phyloP scores from a whole-genome alignment of 2,113 vertebrate species.

The Vombatus ursinus region DNA sequence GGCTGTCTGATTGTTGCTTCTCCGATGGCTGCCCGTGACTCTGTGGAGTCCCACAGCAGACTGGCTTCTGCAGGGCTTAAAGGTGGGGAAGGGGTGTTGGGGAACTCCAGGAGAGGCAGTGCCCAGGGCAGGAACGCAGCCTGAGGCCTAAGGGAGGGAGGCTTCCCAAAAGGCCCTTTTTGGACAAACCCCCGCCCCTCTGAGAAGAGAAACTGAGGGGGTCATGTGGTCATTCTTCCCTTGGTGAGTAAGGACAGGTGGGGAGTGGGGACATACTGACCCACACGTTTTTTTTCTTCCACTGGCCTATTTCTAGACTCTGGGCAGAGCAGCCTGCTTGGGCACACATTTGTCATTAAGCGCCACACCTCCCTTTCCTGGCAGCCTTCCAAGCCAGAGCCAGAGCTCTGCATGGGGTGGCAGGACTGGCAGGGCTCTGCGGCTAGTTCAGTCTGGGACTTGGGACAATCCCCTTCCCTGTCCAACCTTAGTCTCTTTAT shows the following conservation, averaged over 20 bases:
- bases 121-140: constrained; percentile 33
- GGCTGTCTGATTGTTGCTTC: background rate
- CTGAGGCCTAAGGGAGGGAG: background rate
- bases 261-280: background rate
- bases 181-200: background rate
- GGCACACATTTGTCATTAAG: background rate
- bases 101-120: constrained; percentile 12
- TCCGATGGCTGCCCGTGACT: background rate
- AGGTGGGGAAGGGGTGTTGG: background rate
- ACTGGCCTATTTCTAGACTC: background rate
- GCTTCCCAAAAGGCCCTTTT: background rate
- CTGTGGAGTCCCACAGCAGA: background rate
- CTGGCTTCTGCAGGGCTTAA: background rate
- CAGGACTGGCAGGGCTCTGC: background rate
- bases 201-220: background rate
- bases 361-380: background rate
- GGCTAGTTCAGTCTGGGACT: background rate
- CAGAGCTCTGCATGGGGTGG: background rate
- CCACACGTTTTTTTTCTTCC: background rate
- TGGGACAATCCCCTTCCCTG: background rate
- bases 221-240: background rate
- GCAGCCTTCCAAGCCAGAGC: background rate
- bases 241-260: background rate
- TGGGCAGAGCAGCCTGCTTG: background rate
- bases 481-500: constrained; percentile 1